These are phyloP conservation scores for Drosophila buzzatii DNA, from an alignment of 2,888 invertebrate species.

Conservation along the genomic window DNA sequence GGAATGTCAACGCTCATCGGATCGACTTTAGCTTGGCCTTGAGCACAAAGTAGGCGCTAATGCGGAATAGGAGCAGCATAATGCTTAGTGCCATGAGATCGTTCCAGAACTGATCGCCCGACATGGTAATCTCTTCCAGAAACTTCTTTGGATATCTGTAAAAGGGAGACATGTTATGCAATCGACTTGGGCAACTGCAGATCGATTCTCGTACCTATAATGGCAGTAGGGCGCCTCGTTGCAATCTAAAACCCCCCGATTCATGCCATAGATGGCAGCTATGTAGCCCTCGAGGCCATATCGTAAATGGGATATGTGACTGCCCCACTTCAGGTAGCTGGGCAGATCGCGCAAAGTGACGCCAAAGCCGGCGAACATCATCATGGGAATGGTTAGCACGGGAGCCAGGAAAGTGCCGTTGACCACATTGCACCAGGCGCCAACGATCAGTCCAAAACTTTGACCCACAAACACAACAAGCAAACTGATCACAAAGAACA, in stretches of 20 bases:
- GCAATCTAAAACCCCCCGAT: constrained; percentile 92
- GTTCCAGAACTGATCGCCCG: constrained; percentile 92
- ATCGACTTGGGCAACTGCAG: background rate
- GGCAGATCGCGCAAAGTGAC: constrained; percentile 95
- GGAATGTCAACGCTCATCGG: constrained; percentile 66
- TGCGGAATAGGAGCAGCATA: constrained; percentile 89
- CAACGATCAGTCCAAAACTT: constrained; percentile 96
- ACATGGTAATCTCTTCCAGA: constrained; percentile 92
- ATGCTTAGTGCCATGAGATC: constrained; percentile 91
- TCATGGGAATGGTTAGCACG: constrained; percentile 95
- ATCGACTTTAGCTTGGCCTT: constrained; percentile 90
- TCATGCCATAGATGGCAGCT: constrained; percentile 93
- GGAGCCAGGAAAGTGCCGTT: constrained; percentile 98
- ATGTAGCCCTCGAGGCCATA: constrained; percentile 96
- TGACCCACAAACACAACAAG: constrained; percentile 95
- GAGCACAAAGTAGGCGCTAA: constrained; percentile 90
- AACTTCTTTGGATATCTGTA: constrained; percentile 91
- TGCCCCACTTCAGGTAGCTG: constrained; percentile 94
- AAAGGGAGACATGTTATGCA: background rate
- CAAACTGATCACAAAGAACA: constrained; percentile 94
- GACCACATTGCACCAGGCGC: constrained; percentile 94
- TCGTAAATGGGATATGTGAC: constrained; percentile 95
- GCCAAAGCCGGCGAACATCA: constrained; percentile 99
- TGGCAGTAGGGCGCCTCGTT: constrained; percentile 91
- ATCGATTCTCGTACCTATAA: constrained; percentile 86